Evolutionary conservation across 2,888 invertebrate species (phyloP), one percentile per base, ranked within the genome.

Genomic region (Drosophila colorata): DNA sequence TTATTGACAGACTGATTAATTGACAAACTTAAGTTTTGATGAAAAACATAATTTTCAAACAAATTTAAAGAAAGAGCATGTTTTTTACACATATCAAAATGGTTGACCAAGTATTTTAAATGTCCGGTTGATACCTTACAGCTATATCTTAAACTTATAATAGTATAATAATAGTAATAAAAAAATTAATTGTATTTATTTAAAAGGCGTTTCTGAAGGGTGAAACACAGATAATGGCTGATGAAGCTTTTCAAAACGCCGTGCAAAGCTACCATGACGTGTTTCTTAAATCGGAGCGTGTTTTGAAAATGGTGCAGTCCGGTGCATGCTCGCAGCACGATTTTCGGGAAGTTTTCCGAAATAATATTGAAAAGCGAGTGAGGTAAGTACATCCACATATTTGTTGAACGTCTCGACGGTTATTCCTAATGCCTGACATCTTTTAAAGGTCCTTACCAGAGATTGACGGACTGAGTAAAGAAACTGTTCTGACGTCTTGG

Each of bases 391-490:
- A 46, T 14, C 11, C 3, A n/a, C 11, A 2, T 16, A 25, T 33
- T 33, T 13, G 2, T 28, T 28, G 28, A 28, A 28, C 9, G 2
- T 28, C 28, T 8, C 9, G 3, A 9, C 28, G 28, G 8, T 28
- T 11, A 33, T 20, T 2, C 8, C 4, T 13, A 23, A 37, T 37
- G 3, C 11, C 14, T n/a, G 13, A 11, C 23, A 8, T 20, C n/a
- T 25, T 11, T 14, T 25, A n/a, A n/a, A 96, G 98, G 93, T 98
- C 98, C 91, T 94, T 99, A 90, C 99, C 99, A 78, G 99, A 99
- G 95, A 99, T 99, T 91, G 99, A 99, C 93, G 99, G 99, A 78
- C 93, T 99, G 86, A 99, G 98, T 93, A 99, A 99, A 94, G 99
- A 99, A 93, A 99, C 99, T 44, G 99, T 99, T 41, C 94, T 99